These are phyloP conservation scores for Seriola dumerili DNA, from an alignment of 2,113 vertebrate genomes.

Conservation along the genomic window DNA sequence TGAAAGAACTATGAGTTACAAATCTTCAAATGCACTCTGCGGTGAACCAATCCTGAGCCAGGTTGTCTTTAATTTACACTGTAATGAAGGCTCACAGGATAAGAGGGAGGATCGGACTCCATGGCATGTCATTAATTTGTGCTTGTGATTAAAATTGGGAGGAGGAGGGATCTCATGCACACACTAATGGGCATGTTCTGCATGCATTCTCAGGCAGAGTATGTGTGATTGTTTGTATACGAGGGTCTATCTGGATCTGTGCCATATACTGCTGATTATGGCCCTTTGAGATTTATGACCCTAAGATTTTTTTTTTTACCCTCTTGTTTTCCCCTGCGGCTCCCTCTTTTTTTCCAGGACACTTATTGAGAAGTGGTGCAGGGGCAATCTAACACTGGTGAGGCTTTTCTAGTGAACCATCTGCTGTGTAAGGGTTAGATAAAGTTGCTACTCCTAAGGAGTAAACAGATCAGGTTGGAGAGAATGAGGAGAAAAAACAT, in stretches of 20 bases:
- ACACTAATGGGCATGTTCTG: conserved; percentile 2
- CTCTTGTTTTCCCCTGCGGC: conserved; percentile 19
- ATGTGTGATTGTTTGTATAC: conserved; percentile 41
- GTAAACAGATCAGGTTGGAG: conserved; percentile 31
- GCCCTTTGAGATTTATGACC: conserved; percentile 48
- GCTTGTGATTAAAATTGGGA: conserved; percentile 58
- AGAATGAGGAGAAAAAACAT: background rate
- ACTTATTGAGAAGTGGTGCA: conserved; percentile 9
- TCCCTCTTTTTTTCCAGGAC: background rate
- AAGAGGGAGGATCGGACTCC: conserved; percentile 33
- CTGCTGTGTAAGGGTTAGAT: conserved; percentile 35
- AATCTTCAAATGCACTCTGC: conserved; percentile 48
- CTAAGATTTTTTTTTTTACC: background rate
- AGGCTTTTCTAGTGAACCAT: conserved; percentile 26
- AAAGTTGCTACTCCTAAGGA: conserved; percentile 32
- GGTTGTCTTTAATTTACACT: conserved; percentile 62
- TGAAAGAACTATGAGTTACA: conserved; percentile 28
- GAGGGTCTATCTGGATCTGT: conserved; percentile 41
- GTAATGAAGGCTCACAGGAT: conserved; percentile 47
- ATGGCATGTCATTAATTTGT: conserved; percentile 60
- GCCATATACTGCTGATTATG: conserved; percentile 50
- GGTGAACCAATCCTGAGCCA: conserved; percentile 23
- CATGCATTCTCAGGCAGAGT: background rate
- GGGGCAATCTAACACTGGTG: conserved; percentile 10
- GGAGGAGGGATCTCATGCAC: background rate